Evolutionary conservation across 2,888 invertebrate genomes (phyloP).

Genomic region (Tholera decimalis): DNA sequence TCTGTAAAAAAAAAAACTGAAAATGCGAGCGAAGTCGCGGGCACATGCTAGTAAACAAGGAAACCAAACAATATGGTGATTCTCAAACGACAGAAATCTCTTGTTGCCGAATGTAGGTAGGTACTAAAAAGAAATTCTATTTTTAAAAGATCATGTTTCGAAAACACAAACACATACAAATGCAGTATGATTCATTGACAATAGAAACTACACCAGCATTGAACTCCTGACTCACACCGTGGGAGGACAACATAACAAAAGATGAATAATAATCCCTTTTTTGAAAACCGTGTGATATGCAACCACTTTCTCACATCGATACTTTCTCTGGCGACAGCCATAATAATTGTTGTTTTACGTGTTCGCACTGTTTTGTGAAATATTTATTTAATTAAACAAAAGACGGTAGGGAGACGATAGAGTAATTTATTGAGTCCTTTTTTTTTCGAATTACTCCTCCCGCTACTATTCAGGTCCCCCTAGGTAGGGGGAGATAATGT

Average conservation of each 20-base stretch:
- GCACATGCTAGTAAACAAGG: too few relatives aligned
- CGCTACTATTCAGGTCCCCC: too few relatives aligned
- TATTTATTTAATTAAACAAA: slow-evolving; percentile 37
- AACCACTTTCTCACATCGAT: slow-evolving; percentile 59
- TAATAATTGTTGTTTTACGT: slow-evolving; percentile 36
- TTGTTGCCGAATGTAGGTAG: not conserved
- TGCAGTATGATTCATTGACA: not conserved
- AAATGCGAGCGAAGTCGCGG: too few relatives aligned
- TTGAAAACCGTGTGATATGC: slow-evolving; percentile 40
- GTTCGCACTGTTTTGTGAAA: slow-evolving; percentile 30
- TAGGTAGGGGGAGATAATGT: too few relatives aligned
- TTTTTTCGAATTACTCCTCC: too few relatives aligned
- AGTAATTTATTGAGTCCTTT: too few relatives aligned
- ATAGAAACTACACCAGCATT: not conserved
- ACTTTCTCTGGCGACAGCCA: slow-evolving; percentile 57
- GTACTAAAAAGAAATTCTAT: not conserved
- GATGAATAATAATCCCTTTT: slow-evolving; percentile 35
- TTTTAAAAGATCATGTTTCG: not conserved
- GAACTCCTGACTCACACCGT: slow-evolving; percentile 21
- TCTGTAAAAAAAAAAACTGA: too few relatives aligned
- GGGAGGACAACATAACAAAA: slow-evolving; percentile 27
- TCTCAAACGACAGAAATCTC: not conserved
- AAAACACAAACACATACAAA: not conserved
- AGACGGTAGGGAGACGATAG: too few relatives aligned
- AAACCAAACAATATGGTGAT: not conserved